Conservation (phyloP, 2,888 invertebrate species). For the Tuta absoluta region DNA sequence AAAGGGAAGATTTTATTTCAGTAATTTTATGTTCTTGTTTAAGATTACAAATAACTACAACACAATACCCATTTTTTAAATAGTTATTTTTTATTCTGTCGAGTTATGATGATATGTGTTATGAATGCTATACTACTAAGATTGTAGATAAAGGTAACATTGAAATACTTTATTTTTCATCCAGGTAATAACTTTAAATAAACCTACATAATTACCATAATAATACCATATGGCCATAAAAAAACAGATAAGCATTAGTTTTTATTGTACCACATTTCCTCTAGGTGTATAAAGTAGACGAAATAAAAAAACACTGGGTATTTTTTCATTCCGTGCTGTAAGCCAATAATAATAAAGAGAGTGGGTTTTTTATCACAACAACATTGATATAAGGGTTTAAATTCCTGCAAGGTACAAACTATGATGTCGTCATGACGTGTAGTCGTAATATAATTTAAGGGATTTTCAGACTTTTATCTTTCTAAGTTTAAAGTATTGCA, state of each 20-base stretch:
- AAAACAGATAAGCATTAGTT: conserved; percentile 14
- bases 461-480: no score
- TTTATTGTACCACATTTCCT: conserved; percentile 11
- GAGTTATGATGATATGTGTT: no score
- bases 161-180: background rate
- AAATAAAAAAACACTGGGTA: background rate
- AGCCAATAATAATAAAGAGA: conserved; percentile 42
- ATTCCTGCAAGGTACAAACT: conserved; percentile 50
- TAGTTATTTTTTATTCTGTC: no score
- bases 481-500: no score
- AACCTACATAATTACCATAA: conserved; percentile 8
- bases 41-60: no score
- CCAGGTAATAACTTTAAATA: background rate
- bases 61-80: no score
- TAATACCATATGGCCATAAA: conserved; percentile 12
- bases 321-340: conserved; percentile 42
- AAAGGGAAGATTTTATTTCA: no score
- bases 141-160: background rate
- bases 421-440: conserved; percentile 30
- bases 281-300: background rate
- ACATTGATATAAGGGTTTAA: conserved; percentile 59
- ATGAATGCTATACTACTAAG: no score
- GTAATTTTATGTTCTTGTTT: no score
- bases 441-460: no score
- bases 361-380: conserved; percentile 54